Evolutionary conservation across 2,888 invertebrate species (phyloP), one percentile per base, ranked within the genome.

Genomic region (Drosophila silvestris): DNA sequence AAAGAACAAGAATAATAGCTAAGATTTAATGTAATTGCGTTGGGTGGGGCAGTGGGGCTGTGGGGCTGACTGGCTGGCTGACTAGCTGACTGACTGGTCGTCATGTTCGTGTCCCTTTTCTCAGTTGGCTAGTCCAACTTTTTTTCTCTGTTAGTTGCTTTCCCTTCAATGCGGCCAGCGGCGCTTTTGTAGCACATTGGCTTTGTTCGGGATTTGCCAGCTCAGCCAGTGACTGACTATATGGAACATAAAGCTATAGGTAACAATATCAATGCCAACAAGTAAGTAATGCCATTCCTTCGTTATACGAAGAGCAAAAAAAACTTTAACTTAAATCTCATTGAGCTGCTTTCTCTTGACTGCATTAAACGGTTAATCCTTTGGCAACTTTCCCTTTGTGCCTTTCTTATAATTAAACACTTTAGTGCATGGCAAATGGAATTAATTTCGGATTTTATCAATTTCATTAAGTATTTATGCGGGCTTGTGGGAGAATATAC

Each of bases 11-110:
- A 89, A 86, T 86, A 86, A 86, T 86, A 86, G 85, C 89, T 78
- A 80, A 86, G 85, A 86, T 89, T 86, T 86, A 89, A 89, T 86
- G 89, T 89, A 87, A 86, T 86, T 86, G 89, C 88, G 71, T 87
- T 69, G 78, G 76, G 63, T 74, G 83, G 82, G 64, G 51, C 28
- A 39, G 44, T 50, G 50, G n/a, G n/a, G 37, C 37, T 37, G 37
- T 53, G 30, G 26, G 28, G 30, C 19, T 52, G 52, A 12, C n/a
- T 52, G 30, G 30, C 30, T 51, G 51, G 28, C 51, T 51, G 51
- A 28, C 51, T 51, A 28, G 51, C 51, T 28, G 60, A 33, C 57
- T 37, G 56, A 53, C 54, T 57, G 76, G 78, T 61, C 67, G 71
- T 75, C 81, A 76, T 67, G 74, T 89, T 89, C 79, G 76, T 80